A percentile compares a stretch with the other conserved stretches of the same genome.
phyloP scores from a whole-genome alignment of 2,113 vertebrate species.

The Murina feae region DNA sequence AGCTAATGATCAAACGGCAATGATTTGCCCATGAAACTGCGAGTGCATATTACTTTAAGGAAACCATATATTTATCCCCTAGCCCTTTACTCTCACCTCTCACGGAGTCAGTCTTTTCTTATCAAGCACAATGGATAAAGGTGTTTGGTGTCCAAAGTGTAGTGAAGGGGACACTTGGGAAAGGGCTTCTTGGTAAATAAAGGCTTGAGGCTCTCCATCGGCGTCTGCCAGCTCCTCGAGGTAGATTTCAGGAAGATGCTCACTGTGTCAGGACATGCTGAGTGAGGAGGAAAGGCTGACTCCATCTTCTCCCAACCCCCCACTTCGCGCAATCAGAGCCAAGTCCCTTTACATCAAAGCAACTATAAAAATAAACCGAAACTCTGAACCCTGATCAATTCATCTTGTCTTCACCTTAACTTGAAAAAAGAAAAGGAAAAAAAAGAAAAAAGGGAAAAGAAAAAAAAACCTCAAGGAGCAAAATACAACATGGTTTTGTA shows the following conservation, averaged over 20 bases:
- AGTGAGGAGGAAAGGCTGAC: background rate
- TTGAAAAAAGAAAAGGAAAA: conserved; percentile 11
- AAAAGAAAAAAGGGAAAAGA: background rate
- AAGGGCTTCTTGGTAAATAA: background rate
- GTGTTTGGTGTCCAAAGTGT: background rate
- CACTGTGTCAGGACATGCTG: background rate
- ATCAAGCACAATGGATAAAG: background rate
- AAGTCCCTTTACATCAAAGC: conserved; percentile 55
- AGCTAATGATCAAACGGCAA: conserved; percentile 8
- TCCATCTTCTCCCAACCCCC: background rate
- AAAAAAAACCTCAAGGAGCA: conserved; percentile 1
- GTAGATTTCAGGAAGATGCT: conserved; percentile 1
- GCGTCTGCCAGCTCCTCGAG: background rate
- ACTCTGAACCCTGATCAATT: conserved; percentile 47
- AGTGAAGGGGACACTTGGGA: background rate
- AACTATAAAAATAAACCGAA: conserved; percentile 61
- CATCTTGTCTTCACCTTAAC: conserved; percentile 56
- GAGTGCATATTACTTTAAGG: conserved; percentile 32
- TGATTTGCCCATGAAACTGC: background rate
- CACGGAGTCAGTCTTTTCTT: conserved; percentile 45
- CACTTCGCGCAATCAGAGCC: background rate
- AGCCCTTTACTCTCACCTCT: background rate
- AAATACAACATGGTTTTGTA: conserved; percentile 34
- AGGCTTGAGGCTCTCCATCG: background rate
- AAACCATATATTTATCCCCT: background rate